phyloP scores from a whole-genome alignment of 2,797 vertebrate species.

The Sebastes trivittatus region DNA sequence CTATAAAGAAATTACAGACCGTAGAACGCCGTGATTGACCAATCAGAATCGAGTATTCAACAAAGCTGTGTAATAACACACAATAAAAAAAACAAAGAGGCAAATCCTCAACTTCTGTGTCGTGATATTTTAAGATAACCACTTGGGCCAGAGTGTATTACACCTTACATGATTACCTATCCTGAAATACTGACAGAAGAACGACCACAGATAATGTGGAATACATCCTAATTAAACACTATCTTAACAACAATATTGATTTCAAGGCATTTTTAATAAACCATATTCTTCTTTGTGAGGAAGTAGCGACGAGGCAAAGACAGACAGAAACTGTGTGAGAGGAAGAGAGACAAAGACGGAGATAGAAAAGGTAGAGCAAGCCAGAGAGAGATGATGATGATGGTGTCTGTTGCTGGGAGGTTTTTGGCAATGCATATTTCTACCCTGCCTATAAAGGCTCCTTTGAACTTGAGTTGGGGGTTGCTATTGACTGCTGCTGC shows the following conservation, averaged over 20 bases:
- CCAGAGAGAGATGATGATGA: constrained; percentile 45
- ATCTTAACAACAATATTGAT: constrained; percentile 1
- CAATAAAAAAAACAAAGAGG: background rate
- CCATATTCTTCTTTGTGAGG: constrained; percentile 4
- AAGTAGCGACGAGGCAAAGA: background rate
- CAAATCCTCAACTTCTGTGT: background rate
- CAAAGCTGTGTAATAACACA: background rate
- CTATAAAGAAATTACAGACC: too few relatives aligned
- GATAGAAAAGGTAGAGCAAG: constrained; percentile 32
- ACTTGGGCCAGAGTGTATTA: background rate
- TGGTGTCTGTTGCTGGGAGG: constrained; percentile 68
- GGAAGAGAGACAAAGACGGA: constrained; percentile 31
- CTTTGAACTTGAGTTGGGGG: constrained; percentile 67
- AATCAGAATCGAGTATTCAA: background rate
- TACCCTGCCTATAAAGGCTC: constrained; percentile 69
- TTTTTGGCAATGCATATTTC: constrained; percentile 75
- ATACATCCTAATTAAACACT: background rate
- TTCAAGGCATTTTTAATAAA: constrained; percentile 2
- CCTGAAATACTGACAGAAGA: background rate
- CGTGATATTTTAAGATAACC: background rate
- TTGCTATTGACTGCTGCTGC: constrained; percentile 70
- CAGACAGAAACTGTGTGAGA: background rate
- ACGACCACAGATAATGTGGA: background rate
- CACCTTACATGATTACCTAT: background rate
- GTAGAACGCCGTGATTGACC: too few relatives aligned